Evolutionary conservation across 2,888 invertebrate species (phyloP), one percentile per base, ranked within the genome.

Genomic region (Tholera decimalis): DNA sequence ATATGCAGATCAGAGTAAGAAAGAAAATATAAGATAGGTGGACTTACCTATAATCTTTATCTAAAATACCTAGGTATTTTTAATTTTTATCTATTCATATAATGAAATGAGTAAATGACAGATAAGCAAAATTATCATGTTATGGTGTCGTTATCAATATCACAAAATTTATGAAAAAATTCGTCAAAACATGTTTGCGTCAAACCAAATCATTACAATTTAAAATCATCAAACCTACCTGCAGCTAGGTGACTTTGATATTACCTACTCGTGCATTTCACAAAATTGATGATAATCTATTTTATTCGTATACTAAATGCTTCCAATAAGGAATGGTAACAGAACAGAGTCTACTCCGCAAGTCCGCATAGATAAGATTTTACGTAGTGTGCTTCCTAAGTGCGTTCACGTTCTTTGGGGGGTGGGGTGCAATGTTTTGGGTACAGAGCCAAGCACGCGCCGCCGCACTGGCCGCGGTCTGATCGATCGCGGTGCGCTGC

Each of bases 401-500:
- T 78, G 69, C 73, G 79, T 72, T 70, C 69, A 53, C 70, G 66
- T 72, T 68, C 60, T 75, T 67, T 55, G 76, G 58, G 35, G 63
- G 72, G 77, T 71, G 77, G 88, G 89, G 86, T 90, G 90, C 90
- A 92, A 89, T 92, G 91, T 93, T 92, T 92, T 91, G 90, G 88
- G 84, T 86, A 82, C 83, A 83, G 82, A 83, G 83, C 70, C 72
- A 71, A 79, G 75, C 79, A 77, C 88, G 92, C 93, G 92, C 91
- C 92, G 92, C 82, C 92, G 93, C 93, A 92, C 87, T 91, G 89
- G 83, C 85, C 88, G 82, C 85, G 84, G 85, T 80, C 79, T 75
- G 87, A 93, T 93, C 93, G 93, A 93, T 93, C 92, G 90, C 85
- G 85, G 84, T 89, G 90, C 89, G 89, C 89, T 91, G 91, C 90